Percentiles rank a stretch among this genome's conserved stretches.
phyloP scores from a whole-genome alignment of 1,140 invertebrate species.

The Idris sp. region DNA sequence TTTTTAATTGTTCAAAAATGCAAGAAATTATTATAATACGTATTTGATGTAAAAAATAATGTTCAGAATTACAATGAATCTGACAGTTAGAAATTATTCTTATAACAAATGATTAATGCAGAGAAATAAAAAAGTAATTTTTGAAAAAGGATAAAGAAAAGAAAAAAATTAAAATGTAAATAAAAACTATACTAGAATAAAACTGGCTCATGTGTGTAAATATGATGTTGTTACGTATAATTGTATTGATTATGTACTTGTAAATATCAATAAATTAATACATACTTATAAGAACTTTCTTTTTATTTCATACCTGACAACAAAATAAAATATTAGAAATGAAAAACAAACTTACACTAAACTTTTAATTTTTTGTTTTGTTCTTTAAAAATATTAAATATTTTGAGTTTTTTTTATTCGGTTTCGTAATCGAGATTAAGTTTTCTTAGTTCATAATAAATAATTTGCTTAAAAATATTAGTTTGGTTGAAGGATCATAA shows the following conservation, averaged over 20 bases:
- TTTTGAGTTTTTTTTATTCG: too few species aligned
- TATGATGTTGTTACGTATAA: conserved; percentile 21
- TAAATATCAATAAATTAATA: conserved; percentile 42
- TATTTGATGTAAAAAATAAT: conserved; percentile 10
- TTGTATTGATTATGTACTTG: conserved; percentile 35
- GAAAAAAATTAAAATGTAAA: conserved; percentile 14
- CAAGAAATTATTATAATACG: too few species aligned
- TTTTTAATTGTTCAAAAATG: too few species aligned
- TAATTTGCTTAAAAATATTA: too few species aligned
- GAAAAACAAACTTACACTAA: too few species aligned
- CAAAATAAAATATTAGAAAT: too few species aligned
- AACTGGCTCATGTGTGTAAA: conserved; percentile 22
- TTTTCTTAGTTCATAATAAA: too few species aligned
- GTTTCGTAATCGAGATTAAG: too few species aligned
- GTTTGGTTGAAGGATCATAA: too few species aligned
- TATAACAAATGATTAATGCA: conserved; percentile 8
- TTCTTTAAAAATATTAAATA: too few species aligned
- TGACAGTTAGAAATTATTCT: conserved; percentile 8
- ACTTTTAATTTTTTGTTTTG: too few species aligned
- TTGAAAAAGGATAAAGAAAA: conserved; percentile 8
- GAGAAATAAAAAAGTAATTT: conserved; percentile 7
- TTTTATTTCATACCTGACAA: not conserved
- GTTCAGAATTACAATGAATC: not conserved
- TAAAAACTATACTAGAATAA: conserved; percentile 21
- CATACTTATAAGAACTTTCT: conserved; percentile 10